A percentile compares a stretch with the other conserved stretches of the same genome.
Conservation (phyloP, 2,797 vertebrate genomes). For the Fringilla coelebs region DNA sequence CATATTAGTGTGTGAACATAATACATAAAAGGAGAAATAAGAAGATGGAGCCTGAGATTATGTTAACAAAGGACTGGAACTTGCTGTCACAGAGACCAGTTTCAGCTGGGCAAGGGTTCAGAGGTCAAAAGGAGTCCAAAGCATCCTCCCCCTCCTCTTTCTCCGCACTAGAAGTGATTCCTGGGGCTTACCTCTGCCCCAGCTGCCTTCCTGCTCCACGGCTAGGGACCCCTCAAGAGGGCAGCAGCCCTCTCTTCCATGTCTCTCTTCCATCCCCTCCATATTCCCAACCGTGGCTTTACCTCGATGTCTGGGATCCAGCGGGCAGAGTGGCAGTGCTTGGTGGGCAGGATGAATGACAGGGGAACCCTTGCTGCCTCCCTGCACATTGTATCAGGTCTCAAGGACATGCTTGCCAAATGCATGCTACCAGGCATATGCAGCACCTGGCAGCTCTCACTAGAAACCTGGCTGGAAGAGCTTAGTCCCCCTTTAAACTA, state of each 20-base stretch:
- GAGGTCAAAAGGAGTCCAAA: background rate
- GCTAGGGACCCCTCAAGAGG: background rate
- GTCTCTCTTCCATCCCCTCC: background rate
- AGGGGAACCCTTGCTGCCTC: background rate
- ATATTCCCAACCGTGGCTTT: accelerated
- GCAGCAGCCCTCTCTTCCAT: background rate
- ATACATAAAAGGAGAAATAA: background rate
- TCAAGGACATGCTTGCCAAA: background rate
- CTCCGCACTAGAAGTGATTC: background rate
- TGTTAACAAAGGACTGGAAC: background rate
- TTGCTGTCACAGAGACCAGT: background rate
- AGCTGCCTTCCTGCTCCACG: background rate
- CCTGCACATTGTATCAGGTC: background rate
- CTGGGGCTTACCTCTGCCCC: no score
- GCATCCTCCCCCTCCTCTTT: background rate
- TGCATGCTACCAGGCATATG: accelerated
- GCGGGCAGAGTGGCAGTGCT: accelerated
- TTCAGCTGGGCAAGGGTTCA: background rate
- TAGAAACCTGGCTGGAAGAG: background rate
- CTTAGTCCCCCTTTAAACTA: background rate
- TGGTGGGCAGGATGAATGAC: background rate
- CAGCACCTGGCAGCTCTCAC: background rate
- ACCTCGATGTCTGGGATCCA: background rate
- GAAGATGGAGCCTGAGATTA: background rate
- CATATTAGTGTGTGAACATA: background rate